phyloP scores from a whole-genome alignment of 2,888 invertebrate species.

The Carpatolechia fugitivella region DNA sequence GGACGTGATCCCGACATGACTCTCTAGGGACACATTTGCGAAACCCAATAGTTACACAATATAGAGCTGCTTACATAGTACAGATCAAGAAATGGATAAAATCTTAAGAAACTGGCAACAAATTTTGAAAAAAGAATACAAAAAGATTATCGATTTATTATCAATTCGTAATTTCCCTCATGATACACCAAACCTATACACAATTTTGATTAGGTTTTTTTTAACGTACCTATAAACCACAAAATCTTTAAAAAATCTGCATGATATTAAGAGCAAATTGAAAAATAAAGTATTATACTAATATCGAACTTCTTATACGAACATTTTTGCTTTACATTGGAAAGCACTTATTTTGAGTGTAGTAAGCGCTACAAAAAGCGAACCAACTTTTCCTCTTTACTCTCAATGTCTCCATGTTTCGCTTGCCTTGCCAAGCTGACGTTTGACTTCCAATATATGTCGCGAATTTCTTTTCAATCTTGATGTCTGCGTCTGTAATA shows the following conservation, averaged over 20 bases:
- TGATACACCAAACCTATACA: too few species aligned
- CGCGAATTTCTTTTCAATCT: background rate
- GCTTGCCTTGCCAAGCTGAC: background rate
- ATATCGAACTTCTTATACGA: background rate
- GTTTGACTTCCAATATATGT: background rate
- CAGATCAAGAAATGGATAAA: too few species aligned
- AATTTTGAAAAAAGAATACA: too few species aligned
- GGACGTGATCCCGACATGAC: conserved; percentile 2
- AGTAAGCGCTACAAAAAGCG: background rate
- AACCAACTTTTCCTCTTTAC: background rate
- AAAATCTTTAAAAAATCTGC: too few species aligned
- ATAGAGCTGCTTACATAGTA: too few species aligned
- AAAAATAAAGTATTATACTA: too few species aligned
- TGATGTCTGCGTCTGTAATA: background rate
- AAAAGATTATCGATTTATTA: too few species aligned
- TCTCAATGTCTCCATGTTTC: background rate
- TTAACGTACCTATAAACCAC: too few species aligned
- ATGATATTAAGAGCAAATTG: too few species aligned
- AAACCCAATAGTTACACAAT: background rate
- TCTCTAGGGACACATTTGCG: background rate
- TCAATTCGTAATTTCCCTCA: too few species aligned
- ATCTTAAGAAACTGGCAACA: too few species aligned
- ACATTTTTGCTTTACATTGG: background rate
- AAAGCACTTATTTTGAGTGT: background rate
- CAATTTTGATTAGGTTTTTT: too few species aligned